phyloP scores from a whole-genome alignment of 2,888 invertebrate genomes.

The Morpho achilles region DNA sequence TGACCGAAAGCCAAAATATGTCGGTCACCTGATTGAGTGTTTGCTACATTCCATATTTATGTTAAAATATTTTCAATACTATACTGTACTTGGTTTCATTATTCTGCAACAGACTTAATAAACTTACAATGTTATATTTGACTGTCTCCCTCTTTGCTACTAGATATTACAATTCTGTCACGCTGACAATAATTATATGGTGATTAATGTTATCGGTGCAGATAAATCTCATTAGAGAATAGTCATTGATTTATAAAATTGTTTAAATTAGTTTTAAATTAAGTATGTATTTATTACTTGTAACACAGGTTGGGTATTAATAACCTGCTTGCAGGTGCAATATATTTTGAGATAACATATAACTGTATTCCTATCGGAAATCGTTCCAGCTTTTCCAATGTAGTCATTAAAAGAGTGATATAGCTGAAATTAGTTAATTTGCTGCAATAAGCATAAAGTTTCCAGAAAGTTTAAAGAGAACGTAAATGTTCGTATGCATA shows the following conservation, averaged over 20 bases:
- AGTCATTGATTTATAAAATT: slow-evolving; percentile 54
- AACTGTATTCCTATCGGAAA: slow-evolving; percentile 24
- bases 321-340: slow-evolving; percentile 36
- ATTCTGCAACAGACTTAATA: slow-evolving; percentile 27
- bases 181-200: slow-evolving; percentile 51
- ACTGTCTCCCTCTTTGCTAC: slow-evolving; percentile 17
- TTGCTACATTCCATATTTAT: slow-evolving; percentile 79
- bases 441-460: slow-evolving; percentile 22
- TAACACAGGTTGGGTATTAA: slow-evolving; percentile 41
- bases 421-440: slow-evolving; percentile 24
- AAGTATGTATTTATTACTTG: slow-evolving; percentile 61
- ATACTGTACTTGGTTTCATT: slow-evolving; percentile 46
- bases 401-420: slow-evolving; percentile 25
- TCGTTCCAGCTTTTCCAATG: slow-evolving; percentile 22
- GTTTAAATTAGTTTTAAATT: slow-evolving; percentile 64
- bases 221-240: slow-evolving; percentile 70
- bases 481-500: slow-evolving; percentile 22
- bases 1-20: slow-evolving; percentile 64
- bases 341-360: slow-evolving; percentile 26
- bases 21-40: slow-evolving; percentile 75
- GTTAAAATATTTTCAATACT: slow-evolving; percentile 73
- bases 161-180: slow-evolving; percentile 30
- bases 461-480: slow-evolving; percentile 21
- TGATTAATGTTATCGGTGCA: slow-evolving; percentile 59
- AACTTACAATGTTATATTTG: slow-evolving; percentile 8